phyloP scores from a whole-genome alignment of 92 coral and sea anemone genomes.

The Porites cylindrica region DNA sequence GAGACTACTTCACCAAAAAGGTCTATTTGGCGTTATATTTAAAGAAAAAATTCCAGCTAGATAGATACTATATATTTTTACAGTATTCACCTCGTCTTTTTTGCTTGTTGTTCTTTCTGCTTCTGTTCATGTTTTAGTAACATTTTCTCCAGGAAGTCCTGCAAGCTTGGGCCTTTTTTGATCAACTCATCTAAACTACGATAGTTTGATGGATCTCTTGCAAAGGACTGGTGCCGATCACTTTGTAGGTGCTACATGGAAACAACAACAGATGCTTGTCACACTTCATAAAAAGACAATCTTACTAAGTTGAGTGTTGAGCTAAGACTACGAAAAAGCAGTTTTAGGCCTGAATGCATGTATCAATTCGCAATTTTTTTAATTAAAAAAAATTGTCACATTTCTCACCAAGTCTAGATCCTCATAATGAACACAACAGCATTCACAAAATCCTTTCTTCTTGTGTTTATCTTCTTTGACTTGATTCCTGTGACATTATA shows the following conservation, averaged over 20 bases:
- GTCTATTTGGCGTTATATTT: too few species aligned
- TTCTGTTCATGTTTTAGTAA: constrained; percentile 37
- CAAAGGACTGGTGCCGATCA: constrained; percentile 93
- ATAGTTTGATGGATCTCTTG: constrained; percentile 83
- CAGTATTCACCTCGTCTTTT: constrained; percentile 18
- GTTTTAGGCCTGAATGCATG: too few species aligned
- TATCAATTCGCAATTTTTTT: neutral
- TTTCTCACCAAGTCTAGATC: constrained; percentile 82
- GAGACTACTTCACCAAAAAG: too few species aligned
- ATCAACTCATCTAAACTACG: constrained; percentile 85
- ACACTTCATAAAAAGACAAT: neutral
- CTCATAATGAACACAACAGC: constrained; percentile 89
- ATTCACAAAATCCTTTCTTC: constrained; percentile 95
- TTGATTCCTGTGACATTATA: neutral
- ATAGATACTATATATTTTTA: neutral
- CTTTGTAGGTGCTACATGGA: constrained; percentile 83
- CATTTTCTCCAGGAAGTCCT: constrained; percentile 79
- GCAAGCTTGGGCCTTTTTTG: constrained; percentile 81
- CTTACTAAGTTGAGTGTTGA: too few species aligned
- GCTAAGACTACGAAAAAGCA: too few species aligned
- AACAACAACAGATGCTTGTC: neutral
- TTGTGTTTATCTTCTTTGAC: constrained; percentile 61
- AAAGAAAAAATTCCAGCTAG: too few species aligned
- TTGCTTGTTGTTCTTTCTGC: constrained; percentile 19
- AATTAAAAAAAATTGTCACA: too few species aligned